Base-by-base conservation (phyloP, 2,888 invertebrate genomes). In the Plebejus anna region DNA sequence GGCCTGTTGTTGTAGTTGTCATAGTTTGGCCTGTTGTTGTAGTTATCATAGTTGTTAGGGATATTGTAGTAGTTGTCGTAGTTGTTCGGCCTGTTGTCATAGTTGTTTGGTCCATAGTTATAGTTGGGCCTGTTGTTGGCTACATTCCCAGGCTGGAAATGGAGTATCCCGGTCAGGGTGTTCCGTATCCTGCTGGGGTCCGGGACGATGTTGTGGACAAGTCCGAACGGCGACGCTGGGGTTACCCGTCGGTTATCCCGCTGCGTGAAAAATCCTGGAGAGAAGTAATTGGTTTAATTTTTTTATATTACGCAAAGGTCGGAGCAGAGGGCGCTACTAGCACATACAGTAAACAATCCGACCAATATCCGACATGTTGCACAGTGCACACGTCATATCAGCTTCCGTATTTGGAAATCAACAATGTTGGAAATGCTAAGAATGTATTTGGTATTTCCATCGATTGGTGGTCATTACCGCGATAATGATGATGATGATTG, bases 181-280 rank as follows among this genome's bases (percentile, higher is more conserved):
- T 86, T 78, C 11, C 79, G 80, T 55, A 88, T 76, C 77, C 84
- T 84, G 32, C 81, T 83, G 2, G 83, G 79, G 9, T 81, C 80
- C 13, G 83, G 81, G 5, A 85, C 72, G 42, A 84, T 77, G 75
- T 83, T 83, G 78, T 76, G 79, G 16, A 32, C 80, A 77, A 36
- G 76, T 51, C 82, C 83, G 42, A 82, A 79, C 36, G 82, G 80
- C 5, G 78, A 82, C 81, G 55, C 72, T 28, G 72, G 42, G 47
- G 42, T 71, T 61, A 76, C 11, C 55, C 85, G 82, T 11, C 85
- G 82, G 51, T 85, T 83, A 38, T 85, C 84, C 59, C 86, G 82
- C 81, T 81, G 83, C 13, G 84, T 85, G 80, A 84, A 87, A 83
- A 88, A 88, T 79, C 88, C 90, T 89, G 66, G 32, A 66, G 66